A percentile compares a stretch with the other conserved stretches of the same genome.
Evolutionary conservation across 1,140 invertebrate species (phyloP).

Genomic region (Zaprionus kolodkinae): DNA sequence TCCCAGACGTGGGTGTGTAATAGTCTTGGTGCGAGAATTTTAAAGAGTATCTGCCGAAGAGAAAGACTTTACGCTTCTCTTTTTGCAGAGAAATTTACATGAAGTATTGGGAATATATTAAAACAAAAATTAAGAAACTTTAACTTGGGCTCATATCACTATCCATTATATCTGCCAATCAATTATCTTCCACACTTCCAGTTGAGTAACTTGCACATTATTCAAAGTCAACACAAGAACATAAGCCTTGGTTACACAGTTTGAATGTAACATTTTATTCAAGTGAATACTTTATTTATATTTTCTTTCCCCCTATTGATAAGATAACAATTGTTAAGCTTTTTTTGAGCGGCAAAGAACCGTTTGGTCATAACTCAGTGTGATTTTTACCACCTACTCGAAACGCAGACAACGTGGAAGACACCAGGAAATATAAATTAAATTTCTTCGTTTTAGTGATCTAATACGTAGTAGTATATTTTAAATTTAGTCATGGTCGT

Average conservation of each 20-base stretch:
- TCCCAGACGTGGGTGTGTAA: slow-evolving; percentile 19
- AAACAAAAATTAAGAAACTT: too few species aligned
- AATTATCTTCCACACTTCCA: not conserved
- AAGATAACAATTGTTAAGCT: slow-evolving; percentile 55
- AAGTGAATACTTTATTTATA: slow-evolving; percentile 47
- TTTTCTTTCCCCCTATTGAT: slow-evolving; percentile 43
- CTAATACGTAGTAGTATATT: not conserved
- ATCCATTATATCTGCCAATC: not conserved
- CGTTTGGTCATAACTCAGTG: slow-evolving; percentile 36
- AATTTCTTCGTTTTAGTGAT: slow-evolving; percentile 4
- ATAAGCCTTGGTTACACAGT: slow-evolving; percentile 53
- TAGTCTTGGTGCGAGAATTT: slow-evolving; percentile 17
- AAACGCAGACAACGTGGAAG: slow-evolving; percentile 36
- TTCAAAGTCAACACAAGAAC: not conserved
- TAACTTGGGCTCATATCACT: too few species aligned
- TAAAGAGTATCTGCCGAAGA: not conserved
- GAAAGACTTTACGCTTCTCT: not conserved
- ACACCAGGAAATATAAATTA: not conserved
- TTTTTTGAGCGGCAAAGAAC: slow-evolving; percentile 17
- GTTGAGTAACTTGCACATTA: not conserved
- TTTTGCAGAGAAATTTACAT: not conserved
- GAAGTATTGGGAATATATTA: too few species aligned
- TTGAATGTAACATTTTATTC: slow-evolving; percentile 48
- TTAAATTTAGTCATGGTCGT: slow-evolving; percentile 52
- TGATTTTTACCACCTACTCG: slow-evolving; percentile 23